Evolutionary conservation across 2,797 vertebrate genomes (phyloP).

Genomic region (Anguilla marmorata): DNA sequence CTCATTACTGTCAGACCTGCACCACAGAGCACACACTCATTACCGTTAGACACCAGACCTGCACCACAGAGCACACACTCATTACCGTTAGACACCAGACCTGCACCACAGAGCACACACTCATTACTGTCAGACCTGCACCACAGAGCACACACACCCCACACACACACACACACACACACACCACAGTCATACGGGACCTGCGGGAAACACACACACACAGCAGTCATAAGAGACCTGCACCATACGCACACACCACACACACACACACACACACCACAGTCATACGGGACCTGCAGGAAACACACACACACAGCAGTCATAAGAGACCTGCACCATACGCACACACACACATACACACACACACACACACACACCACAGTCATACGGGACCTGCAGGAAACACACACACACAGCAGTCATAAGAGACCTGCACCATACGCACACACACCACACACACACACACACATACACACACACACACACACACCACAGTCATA

Average conservation of each 20-base stretch:
- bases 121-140: neutral
- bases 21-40: neutral
- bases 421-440: too few relatives aligned
- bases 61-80: neutral
- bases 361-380: too few relatives aligned
- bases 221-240: neutral
- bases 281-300: too few relatives aligned
- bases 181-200: neutral
- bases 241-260: neutral
- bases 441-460: neutral
- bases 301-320: too few relatives aligned
- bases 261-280: too few relatives aligned
- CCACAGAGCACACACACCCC: too few relatives aligned
- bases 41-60: neutral
- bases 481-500: too few relatives aligned
- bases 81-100: slow-evolving; percentile 55
- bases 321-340: too few relatives aligned
- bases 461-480: too few relatives aligned
- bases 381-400: too few relatives aligned
- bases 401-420: too few relatives aligned
- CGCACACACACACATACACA: neutral
- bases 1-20: slow-evolving; percentile 69
- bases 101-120: slow-evolving; percentile 59
- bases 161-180: neutral
- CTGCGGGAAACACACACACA: neutral